Evolutionary conservation across 1,140 invertebrate species (phyloP), one percentile per base, ranked within the genome.

Genomic region (Drosophila seguyi): DNA sequence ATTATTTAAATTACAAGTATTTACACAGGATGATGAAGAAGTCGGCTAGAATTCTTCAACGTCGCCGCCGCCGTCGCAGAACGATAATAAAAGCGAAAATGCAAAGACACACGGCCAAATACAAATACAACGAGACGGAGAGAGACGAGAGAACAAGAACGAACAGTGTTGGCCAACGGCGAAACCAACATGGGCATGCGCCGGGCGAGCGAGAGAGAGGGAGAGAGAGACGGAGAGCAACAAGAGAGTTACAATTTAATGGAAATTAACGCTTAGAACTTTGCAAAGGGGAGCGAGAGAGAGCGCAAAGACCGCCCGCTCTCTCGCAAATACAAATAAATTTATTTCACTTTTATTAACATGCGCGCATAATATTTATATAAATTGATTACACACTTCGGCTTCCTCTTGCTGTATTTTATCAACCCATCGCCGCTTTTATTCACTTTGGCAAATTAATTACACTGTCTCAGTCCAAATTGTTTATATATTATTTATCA

Each of bases 1-100:
- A 78, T 79, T 86, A 82, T 86, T 86, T 86, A 85, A 85, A 85
- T 90, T 90, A 90, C 86, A 90, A 86, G 76, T 90, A 90, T 90
- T 90, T 90, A 90, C 86, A 90, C 86, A 90, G 86, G 88, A 91
- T 91, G 66, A 68, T 68, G 87, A 91, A 91, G 77, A 84, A 85
- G 71, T 85, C 81, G 66, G 73, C 81, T 68, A 84, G 81, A 84
- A 85, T 86, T 85, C 81, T 86, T 91, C 85, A 80, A 72, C 75
- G 75, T 73, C 81, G 81, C 47, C 66, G 81, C 60, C 66, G 66
- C 66, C 69, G 87, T 87, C 86, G 88, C 88, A 91, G 81, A 91
- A 91, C 88, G 82, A 86, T 86, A 85, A 85, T 72, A 73, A 91
- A 83, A 90, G 88, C 87, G 83, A 91, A 55, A 91, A 91, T 91